Base-by-base conservation (phyloP, 2,113 vertebrate species). In the Hippocampus abdominalis region DNA sequence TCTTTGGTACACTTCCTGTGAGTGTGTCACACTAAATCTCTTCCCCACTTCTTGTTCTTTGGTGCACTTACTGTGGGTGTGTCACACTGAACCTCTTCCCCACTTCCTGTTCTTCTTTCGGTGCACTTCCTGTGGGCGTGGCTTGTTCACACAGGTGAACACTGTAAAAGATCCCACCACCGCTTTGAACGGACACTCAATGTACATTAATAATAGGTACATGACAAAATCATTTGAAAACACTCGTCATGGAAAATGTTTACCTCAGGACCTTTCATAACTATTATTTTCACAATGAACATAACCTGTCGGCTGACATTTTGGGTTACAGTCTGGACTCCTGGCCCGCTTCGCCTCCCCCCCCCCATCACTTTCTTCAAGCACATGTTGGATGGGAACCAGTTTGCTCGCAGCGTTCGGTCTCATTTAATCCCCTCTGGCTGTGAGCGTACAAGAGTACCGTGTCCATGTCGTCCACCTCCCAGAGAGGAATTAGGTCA, bases 401-500 rank as follows among this genome's bases (percentile, higher is more conserved):
- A 64, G 39, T 23, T 12, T 23, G 21, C 62, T 44, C 15, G 62
- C 62, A 42, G 62, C 42, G 39, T 29, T 64, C 36, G 42, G 39
- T 44, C 36, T 44, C 62, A 64, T 21, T 42, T 13, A 64, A 64
- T 64, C 36, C 62, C 36, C 62, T 44, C 62, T 64, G 62, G 62
- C 62, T 44, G 62, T 4, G 40, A 64, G 62, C n/a, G 21, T 8
- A 23, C 39, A 42, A 44, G 39, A 42, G n/a, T 15, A 20, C 39
- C 36, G 36, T 63, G 61, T 63, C 61, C 61, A 63, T 63, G 62
- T 64, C 39, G 40, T 64, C 39, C 62, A 64, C 62, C 62, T 64
- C 62, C 62, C 62, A 42, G 36, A 64, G 36, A 64, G 62, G 62
- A 64, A 25, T 64, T 64, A 64, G 62, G 62, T 64, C 62, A 64